A percentile compares a stretch with the other conserved stretches of the same genome.
These are phyloP conservation scores for Drosophila mercatorum DNA, from an alignment of 2,888 invertebrate species.

Conservation along the genomic window DNA sequence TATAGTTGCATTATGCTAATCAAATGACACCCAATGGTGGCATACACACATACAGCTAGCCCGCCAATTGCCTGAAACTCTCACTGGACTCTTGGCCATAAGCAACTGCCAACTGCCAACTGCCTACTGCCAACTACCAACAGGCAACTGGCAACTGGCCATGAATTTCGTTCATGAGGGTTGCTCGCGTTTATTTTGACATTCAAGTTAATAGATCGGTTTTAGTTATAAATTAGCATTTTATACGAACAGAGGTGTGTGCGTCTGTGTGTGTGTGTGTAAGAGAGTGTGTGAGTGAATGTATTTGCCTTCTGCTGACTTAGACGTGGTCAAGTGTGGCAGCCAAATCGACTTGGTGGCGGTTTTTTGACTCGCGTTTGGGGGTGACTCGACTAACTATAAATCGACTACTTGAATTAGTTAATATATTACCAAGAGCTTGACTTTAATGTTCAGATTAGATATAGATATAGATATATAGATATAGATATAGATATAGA, in stretches of 20 bases:
- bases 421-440: conserved; percentile 16
- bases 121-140: conserved; percentile 17
- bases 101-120: conserved; percentile 15
- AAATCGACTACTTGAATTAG: conserved; percentile 44
- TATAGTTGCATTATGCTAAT: conserved; percentile 81
- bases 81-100: conserved; percentile 40
- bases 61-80: conserved; percentile 45
- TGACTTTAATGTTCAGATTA: neutral
- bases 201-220: conserved; percentile 81
- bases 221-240: conserved; percentile 78
- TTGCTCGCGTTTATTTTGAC: conserved; percentile 74
- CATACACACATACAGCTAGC: conserved; percentile 36
- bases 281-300: conserved; percentile 21
- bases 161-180: conserved; percentile 49
- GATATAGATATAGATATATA: conserved; percentile 1
- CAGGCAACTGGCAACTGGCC: conserved; percentile 43
- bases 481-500: conserved; percentile 11
- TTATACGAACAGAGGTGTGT: conserved; percentile 50
- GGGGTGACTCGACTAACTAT: conserved; percentile 44
- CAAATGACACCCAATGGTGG: conserved; percentile 80
- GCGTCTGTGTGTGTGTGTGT: conserved; percentile 11
- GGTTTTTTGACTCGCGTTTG: conserved; percentile 32
- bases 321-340: conserved; percentile 58
- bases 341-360: conserved; percentile 43
- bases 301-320: conserved; percentile 36